These are phyloP conservation scores for Adrianichthys oophorus DNA, from an alignment of 2,797 vertebrate genomes.

Conservation along the genomic window DNA sequence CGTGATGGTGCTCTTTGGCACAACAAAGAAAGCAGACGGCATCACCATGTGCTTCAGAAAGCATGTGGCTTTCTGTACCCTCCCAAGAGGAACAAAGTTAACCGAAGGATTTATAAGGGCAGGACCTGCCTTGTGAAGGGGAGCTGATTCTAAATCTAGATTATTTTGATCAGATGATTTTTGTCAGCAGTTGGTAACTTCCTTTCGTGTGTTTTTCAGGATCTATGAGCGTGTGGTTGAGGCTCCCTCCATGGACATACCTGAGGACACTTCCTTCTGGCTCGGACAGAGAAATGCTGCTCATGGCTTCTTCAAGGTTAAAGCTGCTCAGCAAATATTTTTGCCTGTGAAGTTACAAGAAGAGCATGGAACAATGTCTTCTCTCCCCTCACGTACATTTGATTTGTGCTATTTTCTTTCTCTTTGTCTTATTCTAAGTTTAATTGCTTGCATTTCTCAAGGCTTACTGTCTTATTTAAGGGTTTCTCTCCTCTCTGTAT, in stretches of 20 bases:
- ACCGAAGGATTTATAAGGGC: conserved; percentile 40
- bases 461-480: conserved; percentile 58
- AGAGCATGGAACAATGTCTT: conserved; percentile 10
- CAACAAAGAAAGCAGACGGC: conserved; percentile 44
- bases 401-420: conserved; percentile 21
- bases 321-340: conserved; percentile 1
- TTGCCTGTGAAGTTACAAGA: conserved; percentile 13
- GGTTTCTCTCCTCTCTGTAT: conserved; percentile 35
- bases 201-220: conserved; percentile 68
- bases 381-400: conserved; percentile 7
- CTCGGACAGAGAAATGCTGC: conserved; percentile 93
- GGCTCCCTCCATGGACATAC: conserved; percentile 89
- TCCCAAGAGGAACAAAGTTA: conserved; percentile 34
- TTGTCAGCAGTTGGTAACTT: background rate
- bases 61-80: conserved; percentile 32
- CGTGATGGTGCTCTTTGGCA: conserved; percentile 47
- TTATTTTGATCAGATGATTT: background rate
- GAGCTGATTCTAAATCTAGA: background rate
- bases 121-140: conserved; percentile 16
- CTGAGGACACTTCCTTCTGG: conserved; percentile 90
- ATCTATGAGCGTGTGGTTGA: conserved; percentile 97
- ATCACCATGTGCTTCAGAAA: conserved; percentile 32
- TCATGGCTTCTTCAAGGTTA: conserved; percentile 96
- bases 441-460: conserved; percentile 61
- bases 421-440: conserved; percentile 55